Evolutionary conservation across 1,140 invertebrate species (phyloP).

Genomic region (Nomia melanderi): DNA sequence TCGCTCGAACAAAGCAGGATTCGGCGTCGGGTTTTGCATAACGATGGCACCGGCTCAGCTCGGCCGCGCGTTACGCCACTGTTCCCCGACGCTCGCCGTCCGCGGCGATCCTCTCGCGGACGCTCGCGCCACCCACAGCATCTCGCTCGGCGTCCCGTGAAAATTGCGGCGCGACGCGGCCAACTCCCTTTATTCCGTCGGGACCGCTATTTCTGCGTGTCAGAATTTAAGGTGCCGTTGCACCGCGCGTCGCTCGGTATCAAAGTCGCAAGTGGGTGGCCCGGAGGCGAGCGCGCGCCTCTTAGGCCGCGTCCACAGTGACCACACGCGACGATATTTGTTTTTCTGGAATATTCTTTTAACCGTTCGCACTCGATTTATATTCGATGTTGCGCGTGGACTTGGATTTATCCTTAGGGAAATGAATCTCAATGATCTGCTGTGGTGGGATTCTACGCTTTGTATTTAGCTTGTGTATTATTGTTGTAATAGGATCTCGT

Average conservation of each 20-base stretch:
- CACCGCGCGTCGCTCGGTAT: slow-evolving; percentile 54
- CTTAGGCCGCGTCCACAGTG: not conserved
- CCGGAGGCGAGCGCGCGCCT: not conserved
- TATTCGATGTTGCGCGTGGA: too few species aligned
- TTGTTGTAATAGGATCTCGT: too few species aligned
- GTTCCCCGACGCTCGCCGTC: not conserved
- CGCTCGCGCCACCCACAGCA: not conserved
- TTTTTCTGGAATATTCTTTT: too few species aligned
- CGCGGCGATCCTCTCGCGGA: not conserved
- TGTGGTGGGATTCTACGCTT: too few species aligned
- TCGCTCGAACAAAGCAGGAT: not conserved
- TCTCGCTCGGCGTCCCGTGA: not conserved
- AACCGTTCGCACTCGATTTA: too few species aligned
- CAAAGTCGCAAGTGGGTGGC: slow-evolving; percentile 50
- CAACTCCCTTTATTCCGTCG: slow-evolving; percentile 14
- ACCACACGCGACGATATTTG: too few species aligned
- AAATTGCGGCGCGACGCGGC: not conserved
- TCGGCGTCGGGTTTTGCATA: not conserved
- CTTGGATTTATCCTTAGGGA: too few species aligned
- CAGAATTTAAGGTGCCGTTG: slow-evolving; percentile 64
- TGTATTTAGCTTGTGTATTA: too few species aligned
- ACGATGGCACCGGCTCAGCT: not conserved
- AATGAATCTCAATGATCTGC: too few species aligned
- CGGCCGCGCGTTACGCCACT: not conserved
- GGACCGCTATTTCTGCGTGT: slow-evolving; percentile 57